Conservation (phyloP, 30 jellyfish, hydroid and myxozoan species). For the Calvadosia cruxmelitensis region DNA sequence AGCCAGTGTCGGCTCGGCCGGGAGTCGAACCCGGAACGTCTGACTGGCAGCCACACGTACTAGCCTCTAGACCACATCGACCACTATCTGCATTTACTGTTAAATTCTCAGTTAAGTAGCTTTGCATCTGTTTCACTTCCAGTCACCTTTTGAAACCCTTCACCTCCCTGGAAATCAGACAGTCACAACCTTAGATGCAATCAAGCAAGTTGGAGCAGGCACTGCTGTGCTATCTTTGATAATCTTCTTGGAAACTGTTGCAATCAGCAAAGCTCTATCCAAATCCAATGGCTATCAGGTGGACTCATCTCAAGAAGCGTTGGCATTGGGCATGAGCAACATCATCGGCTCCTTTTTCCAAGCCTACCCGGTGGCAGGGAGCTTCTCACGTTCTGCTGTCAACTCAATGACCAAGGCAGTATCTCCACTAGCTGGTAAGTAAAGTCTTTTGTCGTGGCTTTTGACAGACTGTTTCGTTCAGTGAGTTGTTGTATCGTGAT, state of each 20-base stretch:
- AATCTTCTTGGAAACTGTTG: slow-evolving; percentile 35
- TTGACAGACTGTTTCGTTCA: too few relatives aligned
- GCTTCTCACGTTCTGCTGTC: slow-evolving; percentile 85
- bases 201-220: slow-evolving; percentile 45
- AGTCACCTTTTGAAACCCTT: slow-evolving; percentile 54
- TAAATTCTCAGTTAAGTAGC: too few relatives aligned
- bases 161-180: slow-evolving; percentile 24
- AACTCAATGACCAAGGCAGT: slow-evolving; percentile 54
- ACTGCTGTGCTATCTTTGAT: slow-evolving; percentile 59
- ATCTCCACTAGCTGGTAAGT: slow-evolving; percentile 66
- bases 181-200: slow-evolving; percentile 11
- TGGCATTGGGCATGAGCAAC: slow-evolving; percentile 59
- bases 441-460: too few relatives aligned
- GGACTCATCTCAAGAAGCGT: slow-evolving; percentile 53
- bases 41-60: too few relatives aligned
- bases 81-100: too few relatives aligned
- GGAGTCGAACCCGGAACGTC: too few relatives aligned
- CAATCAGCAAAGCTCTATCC: slow-evolving; percentile 66
- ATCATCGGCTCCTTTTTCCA: slow-evolving; percentile 62
- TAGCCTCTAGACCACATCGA: too few relatives aligned
- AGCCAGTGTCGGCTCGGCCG: too few relatives aligned
- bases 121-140: background rate
- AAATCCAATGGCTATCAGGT: slow-evolving; percentile 29
- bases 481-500: too few relatives aligned
- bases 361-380: slow-evolving; percentile 74